Evolutionary conservation across 1,140 invertebrate species (phyloP), one percentile per base, ranked within the genome.

Genomic region (Drosophila nannoptera): DNA sequence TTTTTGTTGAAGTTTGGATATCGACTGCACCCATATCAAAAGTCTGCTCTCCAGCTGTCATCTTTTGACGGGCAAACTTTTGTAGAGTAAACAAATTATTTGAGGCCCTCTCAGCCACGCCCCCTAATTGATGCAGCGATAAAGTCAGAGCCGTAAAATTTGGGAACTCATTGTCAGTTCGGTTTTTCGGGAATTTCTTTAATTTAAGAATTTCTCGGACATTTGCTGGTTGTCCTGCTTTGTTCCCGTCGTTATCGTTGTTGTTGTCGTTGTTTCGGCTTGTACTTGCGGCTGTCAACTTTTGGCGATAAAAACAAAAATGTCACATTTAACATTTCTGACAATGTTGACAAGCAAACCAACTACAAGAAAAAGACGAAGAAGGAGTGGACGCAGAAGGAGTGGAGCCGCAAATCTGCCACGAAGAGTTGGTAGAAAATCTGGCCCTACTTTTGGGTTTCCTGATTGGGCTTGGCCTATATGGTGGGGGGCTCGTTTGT

Each of bases 281-380:
- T n/a, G n/a, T n/a, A n/a, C n/a, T n/a, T n/a, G n/a, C n/a, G 67
- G 75, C 59, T 75, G 75, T 64, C 75, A 82, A 83, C 56, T 83
- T 78, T 68, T 40, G 22, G 63, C 55, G 62, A 66, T 66, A 70
- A 66, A 70, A 60, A 40, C 63, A 54, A 70, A 59, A 65, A 70
- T 70, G 54, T 66, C 62, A 52, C 48, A 70, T 59, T 66, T 54
- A 70, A 70, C 62, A 64, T 69, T 70, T 59, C 40, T 66, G 68
- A 70, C 62, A 70, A 53, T 55, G 48, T 35, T 66, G 54, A 53
- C 54, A 70, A 46, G n/a, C 54, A 33, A 29, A 9, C 7, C 33
- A 38, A 32, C 16, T 29, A 43, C 32, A 38, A n/a, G 11, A 40
- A 40, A 9, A 40, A 12, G 12, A 46, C 9, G 16, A 5, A 35